phyloP scores from a whole-genome alignment of 37 sponge, comb jelly and placozoan species.

The Haliclona indistincta region DNA sequence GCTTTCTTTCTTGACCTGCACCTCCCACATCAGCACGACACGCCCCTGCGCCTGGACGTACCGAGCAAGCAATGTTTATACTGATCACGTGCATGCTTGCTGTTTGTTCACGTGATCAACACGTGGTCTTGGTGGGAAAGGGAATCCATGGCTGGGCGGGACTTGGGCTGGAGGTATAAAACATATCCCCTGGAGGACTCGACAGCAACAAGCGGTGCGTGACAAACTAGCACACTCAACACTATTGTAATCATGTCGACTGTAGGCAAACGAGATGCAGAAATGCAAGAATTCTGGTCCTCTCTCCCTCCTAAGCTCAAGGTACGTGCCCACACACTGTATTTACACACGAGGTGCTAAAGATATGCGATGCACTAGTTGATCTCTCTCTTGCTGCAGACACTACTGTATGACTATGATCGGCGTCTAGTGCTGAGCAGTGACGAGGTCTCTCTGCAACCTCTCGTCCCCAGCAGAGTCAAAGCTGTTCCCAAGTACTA shows the following conservation, averaged over 20 bases:
- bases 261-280: conserved; percentile 12
- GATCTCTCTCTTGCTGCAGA: conserved; percentile 23
- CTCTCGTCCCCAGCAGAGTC: conserved; percentile 11
- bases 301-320: conserved; percentile 48
- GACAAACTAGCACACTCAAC: no score
- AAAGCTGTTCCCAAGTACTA: conserved; percentile 53
- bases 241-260: neutral
- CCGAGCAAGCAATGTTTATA: no score
- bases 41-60: no score
- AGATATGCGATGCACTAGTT: neutral
- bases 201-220: no score
- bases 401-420: conserved; percentile 63
- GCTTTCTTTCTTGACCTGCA: no score
- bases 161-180: no score
- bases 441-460: conserved; percentile 36
- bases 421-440: conserved; percentile 49
- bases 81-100: no score
- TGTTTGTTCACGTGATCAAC: neutral
- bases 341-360: neutral
- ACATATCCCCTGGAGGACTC: no score
- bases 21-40: no score
- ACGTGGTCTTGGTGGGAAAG: no score
- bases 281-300: conserved; percentile 62
- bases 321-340: conserved; percentile 7
- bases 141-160: no score